Evolutionary conservation across 2,113 vertebrate species (phyloP).

Genomic region (Noturus placidus): DNA sequence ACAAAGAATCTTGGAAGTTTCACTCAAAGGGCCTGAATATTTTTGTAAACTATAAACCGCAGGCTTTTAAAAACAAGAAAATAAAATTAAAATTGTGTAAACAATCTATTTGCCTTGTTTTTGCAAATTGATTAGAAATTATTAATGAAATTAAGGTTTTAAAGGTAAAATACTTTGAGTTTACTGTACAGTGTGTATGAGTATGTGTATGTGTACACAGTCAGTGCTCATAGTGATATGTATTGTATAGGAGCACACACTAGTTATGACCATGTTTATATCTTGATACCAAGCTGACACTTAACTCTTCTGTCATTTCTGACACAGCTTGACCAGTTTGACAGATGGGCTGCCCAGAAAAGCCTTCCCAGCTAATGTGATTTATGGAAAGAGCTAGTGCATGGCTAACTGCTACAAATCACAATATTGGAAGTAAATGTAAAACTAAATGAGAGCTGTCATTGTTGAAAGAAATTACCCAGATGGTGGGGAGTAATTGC

Average conservation of each 20-base stretch:
- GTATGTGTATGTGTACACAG: neutral
- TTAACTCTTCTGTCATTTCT: neutral
- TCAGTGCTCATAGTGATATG: neutral
- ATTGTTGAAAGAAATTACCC: constrained; percentile 40
- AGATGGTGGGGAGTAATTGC: constrained; percentile 44
- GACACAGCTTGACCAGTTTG: constrained; percentile 1
- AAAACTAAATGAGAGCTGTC: constrained; percentile 30
- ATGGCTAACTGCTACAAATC: constrained; percentile 35
- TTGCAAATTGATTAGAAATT: neutral
- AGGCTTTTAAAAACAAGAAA: neutral
- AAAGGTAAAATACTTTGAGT: neutral
- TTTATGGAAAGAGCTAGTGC: constrained; percentile 35
- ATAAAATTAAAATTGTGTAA: neutral
- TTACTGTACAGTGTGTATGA: neutral
- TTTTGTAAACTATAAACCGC: neutral
- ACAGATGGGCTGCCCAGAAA: constrained; percentile 22
- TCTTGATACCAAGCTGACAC: constrained; percentile 10
- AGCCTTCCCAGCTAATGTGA: constrained; percentile 32
- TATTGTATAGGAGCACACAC: neutral
- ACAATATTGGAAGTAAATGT: constrained; percentile 32
- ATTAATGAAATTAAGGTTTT: neutral
- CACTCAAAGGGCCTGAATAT: no score
- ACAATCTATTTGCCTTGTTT: neutral
- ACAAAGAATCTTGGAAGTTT: neutral
- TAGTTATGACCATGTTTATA: neutral